Base-by-base conservation (phyloP, 35 echinoderm and acorn worm genomes). In the Eucidaris tribuloides region DNA sequence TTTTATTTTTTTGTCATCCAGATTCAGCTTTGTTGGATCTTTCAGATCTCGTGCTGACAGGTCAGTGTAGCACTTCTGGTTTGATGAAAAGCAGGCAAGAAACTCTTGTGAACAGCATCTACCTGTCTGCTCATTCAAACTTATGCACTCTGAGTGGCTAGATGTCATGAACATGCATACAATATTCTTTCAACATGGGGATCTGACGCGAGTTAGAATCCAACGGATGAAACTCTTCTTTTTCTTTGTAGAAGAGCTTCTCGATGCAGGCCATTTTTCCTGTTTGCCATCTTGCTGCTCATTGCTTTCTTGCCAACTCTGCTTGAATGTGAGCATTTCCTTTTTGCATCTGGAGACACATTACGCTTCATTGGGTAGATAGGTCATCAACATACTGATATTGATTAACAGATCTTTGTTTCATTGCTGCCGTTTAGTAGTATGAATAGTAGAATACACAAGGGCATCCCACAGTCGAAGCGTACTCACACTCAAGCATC, bases 381-480 rank as follows among this genome's bases (percentile, higher is more conserved):
- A 4, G 27, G 3, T 5, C 2, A 3, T 18, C n/a, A 28, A 38
- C 3, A 34, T 30, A 18, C 20, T 4, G 32, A 36, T 17, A n/a
- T n/a, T n/a, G n/a, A n/a, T n/a, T n/a, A n/a, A 70, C 7, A 28
- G 64, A 28, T 20, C 32, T 4, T 31, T 20, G 2, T 70, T 35
- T 33, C n/a, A n/a, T n/a, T n/a, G n/a, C 64, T 70, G 27, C n/a
- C 19, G n/a, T n/a, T 7, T 7, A 88, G 52, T n/a, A n/a, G 61
- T 65, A 88, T 23, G 85, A 34, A 36, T 88, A 71, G 42, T 89
- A 89, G 43, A 89, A 89, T 27, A 89, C 23, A 43, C 58, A 54
- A 32, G 60, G 0, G 77, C 86, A 55, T 82, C 79, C 28, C 66
- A 24, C 36, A 89, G 42, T 56, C 64, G 20, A 18, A 82, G 2